A percentile compares a stretch with the other conserved stretches of the same genome.
These are phyloP conservation scores for Schizopygopsis pylzovi DNA, from an alignment of 2,797 vertebrate genomes.

Conservation along the genomic window DNA sequence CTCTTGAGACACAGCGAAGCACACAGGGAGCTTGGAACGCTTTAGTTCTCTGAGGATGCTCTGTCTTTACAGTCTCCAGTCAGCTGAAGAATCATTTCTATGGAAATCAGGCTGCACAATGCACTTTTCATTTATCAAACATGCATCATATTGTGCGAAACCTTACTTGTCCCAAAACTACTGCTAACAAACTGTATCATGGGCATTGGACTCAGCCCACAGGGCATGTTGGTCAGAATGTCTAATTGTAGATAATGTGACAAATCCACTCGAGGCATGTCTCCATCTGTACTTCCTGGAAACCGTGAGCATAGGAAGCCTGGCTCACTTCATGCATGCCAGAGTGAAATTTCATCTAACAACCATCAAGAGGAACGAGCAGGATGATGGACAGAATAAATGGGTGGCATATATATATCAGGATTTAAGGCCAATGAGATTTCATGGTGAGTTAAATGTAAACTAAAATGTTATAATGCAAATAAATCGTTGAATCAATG, in stretches of 20 bases:
- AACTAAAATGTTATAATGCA: background rate
- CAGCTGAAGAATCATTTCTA: constrained; percentile 54
- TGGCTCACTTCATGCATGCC: background rate
- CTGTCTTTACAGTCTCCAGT: constrained; percentile 40
- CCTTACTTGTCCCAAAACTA: constrained; percentile 27
- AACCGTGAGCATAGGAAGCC: background rate
- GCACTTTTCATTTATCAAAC: constrained; percentile 43
- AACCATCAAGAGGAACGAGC: constrained; percentile 4
- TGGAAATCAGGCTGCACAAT: constrained; percentile 56
- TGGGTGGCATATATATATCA: background rate
- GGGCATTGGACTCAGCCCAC: constrained; percentile 43
- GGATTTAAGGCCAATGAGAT: background rate
- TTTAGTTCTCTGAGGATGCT: constrained; percentile 41
- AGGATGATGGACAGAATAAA: background rate
- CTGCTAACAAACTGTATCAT: constrained; percentile 49
- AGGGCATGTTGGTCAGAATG: constrained; percentile 53
- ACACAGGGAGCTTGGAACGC: constrained; percentile 2
- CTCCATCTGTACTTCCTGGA: constrained; percentile 46
- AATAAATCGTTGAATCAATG: background rate
- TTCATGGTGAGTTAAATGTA: background rate
- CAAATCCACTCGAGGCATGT: constrained; percentile 32
- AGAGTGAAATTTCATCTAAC: constrained; percentile 7
- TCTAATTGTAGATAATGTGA: constrained; percentile 53
- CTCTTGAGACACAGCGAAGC: background rate
- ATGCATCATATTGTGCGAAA: constrained; percentile 21